Percentiles rank a stretch among this genome's conserved stretches.
Conservation (phyloP, 2,888 invertebrate species). For the Elysia crispata region DNA sequence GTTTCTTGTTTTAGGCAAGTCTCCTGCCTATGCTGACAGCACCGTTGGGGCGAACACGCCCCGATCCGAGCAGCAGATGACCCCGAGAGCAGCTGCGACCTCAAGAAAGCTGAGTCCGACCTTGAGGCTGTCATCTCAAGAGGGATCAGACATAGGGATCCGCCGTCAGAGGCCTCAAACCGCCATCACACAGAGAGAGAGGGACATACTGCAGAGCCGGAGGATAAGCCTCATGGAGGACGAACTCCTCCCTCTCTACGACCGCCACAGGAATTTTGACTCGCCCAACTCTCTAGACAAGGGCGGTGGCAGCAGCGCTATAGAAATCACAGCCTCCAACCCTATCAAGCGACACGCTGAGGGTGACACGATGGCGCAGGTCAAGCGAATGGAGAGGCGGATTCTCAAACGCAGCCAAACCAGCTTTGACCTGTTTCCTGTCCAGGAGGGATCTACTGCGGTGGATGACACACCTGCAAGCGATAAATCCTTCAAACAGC, state of each 20-base stretch:
- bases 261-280: not conserved
- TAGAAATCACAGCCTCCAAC: not conserved
- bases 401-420: slow-evolving; percentile 2
- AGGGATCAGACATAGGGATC: too few species aligned
- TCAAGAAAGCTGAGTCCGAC: not conserved
- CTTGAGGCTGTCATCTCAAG: not conserved
- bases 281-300: not conserved
- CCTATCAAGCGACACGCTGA: not conserved
- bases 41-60: not conserved
- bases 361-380: not conserved
- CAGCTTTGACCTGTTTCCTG: slow-evolving; percentile 18
- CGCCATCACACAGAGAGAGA: not conserved
- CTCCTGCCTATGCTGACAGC: not conserved
- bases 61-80: not conserved
- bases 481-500: not conserved
- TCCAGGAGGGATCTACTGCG: not conserved
- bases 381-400: not conserved
- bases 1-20: slow-evolving; percentile 36
- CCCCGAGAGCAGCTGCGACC: not conserved
- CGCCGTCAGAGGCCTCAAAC: not conserved
- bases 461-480: not conserved
- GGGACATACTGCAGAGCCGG: not conserved
- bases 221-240: not conserved
- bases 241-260: not conserved
- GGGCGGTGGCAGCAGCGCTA: not conserved